Conservation (phyloP, 2,888 invertebrate genomes). For the Drosophila seclusa region DNA sequence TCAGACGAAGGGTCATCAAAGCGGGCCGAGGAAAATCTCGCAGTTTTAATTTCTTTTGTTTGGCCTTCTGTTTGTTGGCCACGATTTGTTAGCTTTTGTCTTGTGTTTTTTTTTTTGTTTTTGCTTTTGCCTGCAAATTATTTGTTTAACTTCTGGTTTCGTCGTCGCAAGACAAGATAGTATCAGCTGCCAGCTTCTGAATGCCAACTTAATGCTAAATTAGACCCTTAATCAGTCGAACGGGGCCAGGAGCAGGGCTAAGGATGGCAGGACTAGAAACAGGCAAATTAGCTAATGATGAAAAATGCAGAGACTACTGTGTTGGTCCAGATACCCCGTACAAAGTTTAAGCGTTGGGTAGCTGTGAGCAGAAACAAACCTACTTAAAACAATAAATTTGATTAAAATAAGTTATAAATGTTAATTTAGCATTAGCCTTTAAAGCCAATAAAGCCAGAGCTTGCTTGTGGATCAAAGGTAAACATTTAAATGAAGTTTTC, state of each 20-base stretch:
- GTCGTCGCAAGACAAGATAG: slow-evolving; percentile 20
- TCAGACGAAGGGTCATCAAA: slow-evolving; percentile 24
- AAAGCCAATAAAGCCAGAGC: background rate
- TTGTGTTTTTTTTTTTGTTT: background rate
- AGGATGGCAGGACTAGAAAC: background rate
- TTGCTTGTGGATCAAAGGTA: background rate
- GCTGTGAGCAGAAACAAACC: background rate
- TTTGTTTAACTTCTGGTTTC: slow-evolving; percentile 75
- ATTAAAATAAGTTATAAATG: background rate
- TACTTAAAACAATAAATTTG: background rate
- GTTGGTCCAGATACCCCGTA: slow-evolving; percentile 9
- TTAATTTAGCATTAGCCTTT: background rate
- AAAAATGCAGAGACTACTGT: slow-evolving; percentile 45
- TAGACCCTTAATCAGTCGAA: slow-evolving; percentile 42
- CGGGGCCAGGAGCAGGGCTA: background rate
- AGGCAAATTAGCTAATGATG: slow-evolving; percentile 75
- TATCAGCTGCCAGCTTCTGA: slow-evolving; percentile 50
- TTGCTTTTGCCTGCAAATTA: slow-evolving; percentile 62
- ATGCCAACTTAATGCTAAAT: slow-evolving; percentile 77
- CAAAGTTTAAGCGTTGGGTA: background rate
- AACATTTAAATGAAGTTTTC: background rate
- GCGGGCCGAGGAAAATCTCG: slow-evolving; percentile 32
- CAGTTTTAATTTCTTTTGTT: slow-evolving; percentile 79
- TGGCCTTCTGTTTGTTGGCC: slow-evolving; percentile 40
- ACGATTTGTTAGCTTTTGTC: slow-evolving; percentile 37